Evolutionary conservation across 2,888 invertebrate species (phyloP).

Genomic region (Anticlea derivata): DNA sequence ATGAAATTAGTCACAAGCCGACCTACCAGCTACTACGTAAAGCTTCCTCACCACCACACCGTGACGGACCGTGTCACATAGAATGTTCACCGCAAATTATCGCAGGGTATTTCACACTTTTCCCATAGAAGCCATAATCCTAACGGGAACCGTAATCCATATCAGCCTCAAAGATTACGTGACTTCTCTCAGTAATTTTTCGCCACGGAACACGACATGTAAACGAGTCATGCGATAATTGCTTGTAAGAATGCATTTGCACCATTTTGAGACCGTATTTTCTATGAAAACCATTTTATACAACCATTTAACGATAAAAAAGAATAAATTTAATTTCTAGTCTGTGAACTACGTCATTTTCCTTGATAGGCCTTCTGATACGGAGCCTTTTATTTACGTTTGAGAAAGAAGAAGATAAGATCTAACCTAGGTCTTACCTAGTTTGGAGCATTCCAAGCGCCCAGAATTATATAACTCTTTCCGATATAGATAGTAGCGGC

Average conservation of each 20-base stretch:
- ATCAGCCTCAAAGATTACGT: slow-evolving; percentile 34
- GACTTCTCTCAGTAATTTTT: slow-evolving; percentile 30
- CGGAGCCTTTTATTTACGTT: too few species aligned
- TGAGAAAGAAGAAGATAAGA: neutral
- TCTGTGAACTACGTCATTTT: too few species aligned
- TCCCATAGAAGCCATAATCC: slow-evolving; percentile 59
- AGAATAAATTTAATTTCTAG: too few species aligned
- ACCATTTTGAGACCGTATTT: slow-evolving; percentile 3
- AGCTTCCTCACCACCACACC: neutral
- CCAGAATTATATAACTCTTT: too few species aligned
- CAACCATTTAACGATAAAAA: too few species aligned
- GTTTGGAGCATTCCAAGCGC: neutral
- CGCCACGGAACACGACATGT: slow-evolving; percentile 23
- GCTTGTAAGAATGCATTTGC: slow-evolving; percentile 8
- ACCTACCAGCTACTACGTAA: too few species aligned
- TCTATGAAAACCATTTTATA: too few species aligned
- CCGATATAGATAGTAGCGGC: too few species aligned
- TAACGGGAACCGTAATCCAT: slow-evolving; percentile 55
- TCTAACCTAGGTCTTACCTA: neutral
- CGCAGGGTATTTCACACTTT: slow-evolving; percentile 65
- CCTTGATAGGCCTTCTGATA: too few species aligned
- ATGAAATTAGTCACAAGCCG: neutral
- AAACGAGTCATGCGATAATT: slow-evolving; percentile 19
- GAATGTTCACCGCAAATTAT: slow-evolving; percentile 54
- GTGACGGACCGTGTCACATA: slow-evolving; percentile 14